Conservation (phyloP, 2,888 invertebrate species). For the Lysandra coridon region DNA sequence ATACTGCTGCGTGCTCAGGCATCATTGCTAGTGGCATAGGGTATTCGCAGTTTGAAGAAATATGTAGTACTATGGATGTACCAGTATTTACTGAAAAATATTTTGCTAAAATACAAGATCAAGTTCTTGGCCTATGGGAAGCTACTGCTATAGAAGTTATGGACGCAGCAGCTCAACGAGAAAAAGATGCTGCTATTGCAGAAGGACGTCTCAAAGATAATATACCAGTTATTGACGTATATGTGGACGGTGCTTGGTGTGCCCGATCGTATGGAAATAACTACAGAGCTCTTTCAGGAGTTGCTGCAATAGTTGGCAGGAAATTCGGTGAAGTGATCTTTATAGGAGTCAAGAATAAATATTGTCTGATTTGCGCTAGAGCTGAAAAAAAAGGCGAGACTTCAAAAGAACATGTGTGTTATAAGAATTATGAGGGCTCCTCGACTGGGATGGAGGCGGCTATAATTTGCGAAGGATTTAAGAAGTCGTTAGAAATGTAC, state of each 20-base stretch:
- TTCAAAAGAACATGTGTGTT: conserved; percentile 25
- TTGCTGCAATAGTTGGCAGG: not conserved
- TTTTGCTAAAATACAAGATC: conserved; percentile 27
- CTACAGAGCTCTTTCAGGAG: conserved; percentile 21
- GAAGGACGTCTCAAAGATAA: conserved; percentile 30
- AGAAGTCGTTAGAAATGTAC: too few species aligned
- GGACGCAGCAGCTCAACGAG: too few species aligned
- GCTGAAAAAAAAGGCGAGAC: conserved; percentile 24
- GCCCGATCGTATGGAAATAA: conserved; percentile 36
- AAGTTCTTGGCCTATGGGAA: conserved; percentile 34
- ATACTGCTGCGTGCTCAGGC: conserved; percentile 37
- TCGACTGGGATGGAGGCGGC: not conserved
- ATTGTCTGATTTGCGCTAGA: conserved; percentile 37
- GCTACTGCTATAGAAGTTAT: too few species aligned
- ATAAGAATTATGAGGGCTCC: conserved; percentile 18
- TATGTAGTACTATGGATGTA: conserved; percentile 29
- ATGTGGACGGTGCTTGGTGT: conserved; percentile 39
- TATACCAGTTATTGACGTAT: conserved; percentile 39
- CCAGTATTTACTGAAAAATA: conserved; percentile 29
- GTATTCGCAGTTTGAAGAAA: conserved; percentile 34
- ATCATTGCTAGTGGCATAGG: conserved; percentile 36
- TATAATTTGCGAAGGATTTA: not conserved
- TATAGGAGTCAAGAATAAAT: conserved; percentile 34
- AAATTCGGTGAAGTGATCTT: conserved; percentile 11
- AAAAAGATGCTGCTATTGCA: too few species aligned